Base-by-base conservation (phyloP, 2,888 invertebrate genomes). In the Monoplex corrugatus region DNA sequence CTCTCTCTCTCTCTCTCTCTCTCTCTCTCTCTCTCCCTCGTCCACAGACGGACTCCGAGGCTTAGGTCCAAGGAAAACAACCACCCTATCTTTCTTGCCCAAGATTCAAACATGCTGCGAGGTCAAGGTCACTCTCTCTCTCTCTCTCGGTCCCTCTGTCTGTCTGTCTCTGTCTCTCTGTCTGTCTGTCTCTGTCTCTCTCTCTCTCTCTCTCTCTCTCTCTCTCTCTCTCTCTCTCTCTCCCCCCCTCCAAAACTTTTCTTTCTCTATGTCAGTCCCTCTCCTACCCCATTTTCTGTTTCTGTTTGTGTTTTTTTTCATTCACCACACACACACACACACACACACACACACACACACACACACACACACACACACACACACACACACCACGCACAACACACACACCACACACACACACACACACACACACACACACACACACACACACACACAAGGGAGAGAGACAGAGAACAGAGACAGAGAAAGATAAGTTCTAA, bases 1-100 rank as follows among this genome's bases (percentile, higher is more conserved):
- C 3, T 43, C 82, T 5, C 45, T 45, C 45, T 32, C n/a, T 32
- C 45, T 45, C n/a, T n/a, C 43, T 40, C 82, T 82, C 82, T 82
- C 82, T 82, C 82, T 82, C 82, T 82, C 82, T 82, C 82, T 82
- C 82, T 82, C 23, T 80, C 3, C n/a, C n/a, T n/a, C n/a, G n/a
- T n/a, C n/a, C n/a, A n/a, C n/a, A n/a, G n/a, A n/a, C n/a, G n/a
- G n/a, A n/a, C n/a, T n/a, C n/a, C n/a, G n/a, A n/a, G n/a, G n/a
- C n/a, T n/a, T n/a, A n/a, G n/a, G n/a, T n/a, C 13, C 35, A 40
- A 38, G 13, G 16, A 19, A 38, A 40, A 3, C n/a, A n/a, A n/a
- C n/a, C n/a, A n/a, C n/a, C n/a, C n/a, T n/a, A n/a, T n/a, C n/a
- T n/a, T n/a, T n/a, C n/a, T 68, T 13, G 28, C 5, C 13, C 16